phyloP scores from a whole-genome alignment of 2,113 vertebrate species.

The Ceratotherium simum region DNA sequence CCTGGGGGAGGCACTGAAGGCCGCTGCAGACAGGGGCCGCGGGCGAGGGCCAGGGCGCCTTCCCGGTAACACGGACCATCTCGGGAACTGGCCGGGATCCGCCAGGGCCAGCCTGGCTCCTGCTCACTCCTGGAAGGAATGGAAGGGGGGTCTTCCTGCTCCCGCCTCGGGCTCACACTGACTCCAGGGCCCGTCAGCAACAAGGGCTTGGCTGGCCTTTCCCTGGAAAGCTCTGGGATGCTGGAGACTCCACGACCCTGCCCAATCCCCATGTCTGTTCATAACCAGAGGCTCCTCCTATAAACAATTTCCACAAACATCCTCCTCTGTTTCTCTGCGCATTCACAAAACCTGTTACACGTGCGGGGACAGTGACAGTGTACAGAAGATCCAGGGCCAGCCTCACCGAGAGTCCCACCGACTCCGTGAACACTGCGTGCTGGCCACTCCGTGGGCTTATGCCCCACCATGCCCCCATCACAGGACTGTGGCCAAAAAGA shows the following conservation, averaged over 20 bases:
- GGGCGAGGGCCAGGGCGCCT: conserved; percentile 15
- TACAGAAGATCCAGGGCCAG: too few species aligned
- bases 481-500: too few species aligned
- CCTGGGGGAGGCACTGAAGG: neutral
- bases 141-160: fast-evolving
- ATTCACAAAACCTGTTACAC: neutral
- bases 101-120: neutral
- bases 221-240: neutral
- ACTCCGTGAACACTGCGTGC: too few species aligned
- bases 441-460: too few species aligned
- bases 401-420: too few species aligned
- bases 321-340: too few species aligned
- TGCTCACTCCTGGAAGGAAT: neutral
- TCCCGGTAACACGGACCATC: neutral
- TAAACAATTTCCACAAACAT: too few species aligned
- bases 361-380: too few species aligned
- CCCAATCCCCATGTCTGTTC: neutral
- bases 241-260: too few species aligned
- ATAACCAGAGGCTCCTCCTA: neutral
- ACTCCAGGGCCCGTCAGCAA: neutral
- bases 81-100: neutral
- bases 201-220: neutral
- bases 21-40: neutral
- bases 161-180: neutral
- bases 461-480: too few species aligned